Percentiles rank a stretch among this genome's conserved stretches.
Conservation (phyloP, 2,888 invertebrate species). For the Torymus auratus region DNA sequence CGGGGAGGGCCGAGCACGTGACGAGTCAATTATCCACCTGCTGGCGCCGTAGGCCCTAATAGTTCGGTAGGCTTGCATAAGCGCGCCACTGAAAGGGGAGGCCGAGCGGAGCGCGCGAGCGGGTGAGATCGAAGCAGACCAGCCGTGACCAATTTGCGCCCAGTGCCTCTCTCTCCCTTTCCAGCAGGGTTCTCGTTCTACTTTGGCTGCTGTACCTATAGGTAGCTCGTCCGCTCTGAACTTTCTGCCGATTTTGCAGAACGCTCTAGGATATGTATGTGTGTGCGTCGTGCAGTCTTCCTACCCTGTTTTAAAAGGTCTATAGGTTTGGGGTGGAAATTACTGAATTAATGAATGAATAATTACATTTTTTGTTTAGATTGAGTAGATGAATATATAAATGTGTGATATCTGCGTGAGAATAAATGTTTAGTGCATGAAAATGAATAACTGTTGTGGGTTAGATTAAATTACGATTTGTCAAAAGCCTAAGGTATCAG, state of each 20-base stretch:
- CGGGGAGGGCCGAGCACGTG: slow-evolving; percentile 37
- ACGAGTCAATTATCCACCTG: slow-evolving; percentile 66
- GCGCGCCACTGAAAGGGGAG: slow-evolving; percentile 46
- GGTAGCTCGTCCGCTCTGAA: neutral
- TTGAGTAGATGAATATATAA: too few relatives aligned
- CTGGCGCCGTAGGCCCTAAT: slow-evolving; percentile 68
- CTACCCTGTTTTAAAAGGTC: too few relatives aligned
- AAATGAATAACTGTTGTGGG: too few relatives aligned
- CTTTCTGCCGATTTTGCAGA: neutral
- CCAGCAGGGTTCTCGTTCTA: slow-evolving; percentile 18
- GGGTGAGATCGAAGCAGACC: slow-evolving; percentile 70
- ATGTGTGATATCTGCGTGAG: too few relatives aligned
- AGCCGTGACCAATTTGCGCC: slow-evolving; percentile 76
- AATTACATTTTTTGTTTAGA: too few relatives aligned
- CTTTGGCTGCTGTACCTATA: slow-evolving; percentile 28
- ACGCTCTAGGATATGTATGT: too few relatives aligned
- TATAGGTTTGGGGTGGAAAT: too few relatives aligned
- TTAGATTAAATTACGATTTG: too few relatives aligned
- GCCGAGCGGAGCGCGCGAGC: slow-evolving; percentile 61
- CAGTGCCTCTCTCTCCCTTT: slow-evolving; percentile 61
- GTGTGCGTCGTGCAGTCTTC: too few relatives aligned
- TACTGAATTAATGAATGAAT: too few relatives aligned
- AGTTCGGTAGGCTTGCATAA: slow-evolving; percentile 71
- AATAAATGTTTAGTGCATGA: too few relatives aligned
- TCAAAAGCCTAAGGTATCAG: too few relatives aligned